These are phyloP conservation scores for Babylonia areolata DNA, from an alignment of 1,140 invertebrate genomes.

Conservation along the genomic window DNA sequence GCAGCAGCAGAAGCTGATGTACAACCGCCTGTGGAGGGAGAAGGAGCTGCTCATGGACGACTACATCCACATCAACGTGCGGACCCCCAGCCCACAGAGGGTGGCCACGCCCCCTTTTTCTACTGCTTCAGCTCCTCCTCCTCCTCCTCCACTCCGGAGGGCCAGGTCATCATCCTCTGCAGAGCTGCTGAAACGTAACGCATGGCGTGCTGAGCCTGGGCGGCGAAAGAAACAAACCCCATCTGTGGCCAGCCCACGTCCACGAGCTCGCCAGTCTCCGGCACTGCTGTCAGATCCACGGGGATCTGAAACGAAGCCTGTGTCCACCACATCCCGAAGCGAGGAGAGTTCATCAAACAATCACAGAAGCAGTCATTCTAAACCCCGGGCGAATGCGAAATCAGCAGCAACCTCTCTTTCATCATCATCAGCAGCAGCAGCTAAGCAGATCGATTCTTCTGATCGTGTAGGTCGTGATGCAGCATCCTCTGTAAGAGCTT, in stretches of 20 bases:
- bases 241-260: neutral
- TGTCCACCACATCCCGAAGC: too few species aligned
- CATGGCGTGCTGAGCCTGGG: neutral
- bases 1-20: conserved; percentile 3
- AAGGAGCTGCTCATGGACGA: conserved; percentile 30
- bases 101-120: neutral
- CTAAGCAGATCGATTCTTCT: too few species aligned
- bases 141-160: neutral
- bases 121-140: neutral
- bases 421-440: too few species aligned
- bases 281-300: too few species aligned
- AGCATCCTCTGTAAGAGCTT: too few species aligned
- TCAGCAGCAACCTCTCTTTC: too few species aligned
- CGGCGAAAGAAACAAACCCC: neutral
- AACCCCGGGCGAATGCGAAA: too few species aligned
- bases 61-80: conserved; percentile 29
- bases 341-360: too few species aligned
- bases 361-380: too few species aligned
- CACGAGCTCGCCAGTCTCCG: too few species aligned
- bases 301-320: too few species aligned
- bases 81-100: conserved; percentile 16
- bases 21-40: neutral
- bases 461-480: too few species aligned
- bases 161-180: neutral
- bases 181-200: neutral